phyloP scores from a whole-genome alignment of 2,797 vertebrate species.

The Neosalanx taihuensis region DNA sequence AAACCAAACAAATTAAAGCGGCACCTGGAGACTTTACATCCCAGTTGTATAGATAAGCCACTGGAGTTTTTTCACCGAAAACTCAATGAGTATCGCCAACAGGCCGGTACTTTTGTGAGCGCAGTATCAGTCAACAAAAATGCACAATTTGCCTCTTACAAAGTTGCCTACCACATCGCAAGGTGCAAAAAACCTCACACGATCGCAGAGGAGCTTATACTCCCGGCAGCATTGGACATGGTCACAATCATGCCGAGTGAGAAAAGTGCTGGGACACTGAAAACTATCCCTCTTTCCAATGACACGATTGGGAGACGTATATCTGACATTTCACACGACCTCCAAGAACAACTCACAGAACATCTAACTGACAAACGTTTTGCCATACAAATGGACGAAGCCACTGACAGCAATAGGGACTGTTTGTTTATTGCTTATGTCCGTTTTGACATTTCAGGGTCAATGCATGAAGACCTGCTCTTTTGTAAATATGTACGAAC shows the following conservation, averaged over 20 bases:
- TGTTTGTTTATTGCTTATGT: constrained; percentile 23
- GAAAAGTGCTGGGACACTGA: not conserved
- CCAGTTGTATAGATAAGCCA: constrained; percentile 22
- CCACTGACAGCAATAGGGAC: constrained; percentile 16
- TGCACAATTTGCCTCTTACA: not conserved
- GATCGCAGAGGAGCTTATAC: not conserved
- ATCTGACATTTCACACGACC: constrained; percentile 10
- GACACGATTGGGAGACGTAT: constrained; percentile 7
- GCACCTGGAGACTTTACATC: constrained; percentile 28
- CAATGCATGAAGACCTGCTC: constrained; percentile 20
- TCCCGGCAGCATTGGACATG: not conserved
- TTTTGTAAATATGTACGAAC: constrained; percentile 21
- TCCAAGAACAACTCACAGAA: constrained; percentile 15
- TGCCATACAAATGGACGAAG: constrained; percentile 29
- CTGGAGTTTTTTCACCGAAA: not conserved
- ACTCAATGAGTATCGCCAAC: not conserved
- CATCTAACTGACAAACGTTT: constrained; percentile 14
- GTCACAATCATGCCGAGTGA: not conserved
- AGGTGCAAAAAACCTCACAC: constrained; percentile 16
- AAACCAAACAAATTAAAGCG: constrained; percentile 34
- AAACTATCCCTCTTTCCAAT: constrained; percentile 14
- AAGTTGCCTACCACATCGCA: constrained; percentile 1
- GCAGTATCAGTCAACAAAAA: no score
- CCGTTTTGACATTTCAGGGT: constrained; percentile 13
- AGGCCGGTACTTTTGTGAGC: no score